phyloP scores from a whole-genome alignment of 2,113 vertebrate species.

The Indicator maculatus region DNA sequence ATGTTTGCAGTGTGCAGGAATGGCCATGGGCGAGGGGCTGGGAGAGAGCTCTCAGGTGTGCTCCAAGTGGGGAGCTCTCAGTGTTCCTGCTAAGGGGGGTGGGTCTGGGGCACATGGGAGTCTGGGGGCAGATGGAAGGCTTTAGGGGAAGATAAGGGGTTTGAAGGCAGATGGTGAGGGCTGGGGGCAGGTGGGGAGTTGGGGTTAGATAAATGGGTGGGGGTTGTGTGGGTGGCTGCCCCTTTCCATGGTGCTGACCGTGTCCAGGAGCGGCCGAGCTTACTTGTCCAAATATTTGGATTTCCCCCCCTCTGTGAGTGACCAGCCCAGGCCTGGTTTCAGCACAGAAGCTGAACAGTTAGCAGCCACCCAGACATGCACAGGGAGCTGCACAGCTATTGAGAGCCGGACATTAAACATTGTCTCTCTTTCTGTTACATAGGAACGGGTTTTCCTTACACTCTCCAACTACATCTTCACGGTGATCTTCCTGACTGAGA shows the following conservation, averaged over 20 bases:
- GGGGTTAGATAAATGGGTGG: background rate
- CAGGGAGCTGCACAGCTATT: background rate
- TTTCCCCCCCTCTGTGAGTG: background rate
- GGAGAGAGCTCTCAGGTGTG: background rate
- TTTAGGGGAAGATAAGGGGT: too few species aligned
- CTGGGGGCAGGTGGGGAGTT: background rate
- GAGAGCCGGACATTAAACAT: background rate
- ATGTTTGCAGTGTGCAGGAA: background rate
- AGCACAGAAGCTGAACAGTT: background rate
- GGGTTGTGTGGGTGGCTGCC: fast-evolving
- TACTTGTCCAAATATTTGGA: background rate
- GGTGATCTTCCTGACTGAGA: conserved; percentile 94
- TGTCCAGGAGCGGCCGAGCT: fast-evolving
- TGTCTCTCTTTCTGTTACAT: conserved; percentile 29
- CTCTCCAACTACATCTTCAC: conserved; percentile 99
- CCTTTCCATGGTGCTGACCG: conserved; percentile 57
- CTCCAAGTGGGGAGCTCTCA: background rate
- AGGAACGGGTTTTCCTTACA: conserved; percentile 96
- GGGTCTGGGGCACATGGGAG: background rate
- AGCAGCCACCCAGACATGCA: background rate
- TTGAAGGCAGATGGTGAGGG: background rate
- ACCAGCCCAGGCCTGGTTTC: background rate
- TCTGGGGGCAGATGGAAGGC: too few species aligned
- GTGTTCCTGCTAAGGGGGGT: background rate
- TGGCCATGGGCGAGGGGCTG: background rate